A percentile compares a stretch with the other conserved stretches of the same genome.
These are phyloP conservation scores for Heteromurus nitidus DNA, from an alignment of 2,888 invertebrate genomes.

Conservation along the genomic window DNA sequence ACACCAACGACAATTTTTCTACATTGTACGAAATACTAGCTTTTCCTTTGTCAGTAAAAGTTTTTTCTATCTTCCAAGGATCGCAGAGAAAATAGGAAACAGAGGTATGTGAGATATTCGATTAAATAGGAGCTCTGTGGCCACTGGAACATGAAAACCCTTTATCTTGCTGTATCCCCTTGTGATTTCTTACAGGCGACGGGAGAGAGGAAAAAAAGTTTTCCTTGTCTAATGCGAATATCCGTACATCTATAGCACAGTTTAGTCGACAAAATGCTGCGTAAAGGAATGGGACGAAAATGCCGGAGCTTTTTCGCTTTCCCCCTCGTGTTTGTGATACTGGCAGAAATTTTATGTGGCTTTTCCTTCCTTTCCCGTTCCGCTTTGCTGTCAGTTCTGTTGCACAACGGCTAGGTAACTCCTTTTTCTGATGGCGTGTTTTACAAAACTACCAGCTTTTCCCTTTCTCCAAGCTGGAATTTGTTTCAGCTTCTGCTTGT, in stretches of 20 bases:
- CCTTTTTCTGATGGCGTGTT: background rate
- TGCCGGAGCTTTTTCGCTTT: conserved; percentile 20
- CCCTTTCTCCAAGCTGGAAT: background rate
- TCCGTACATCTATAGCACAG: background rate
- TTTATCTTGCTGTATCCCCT: conserved; percentile 41
- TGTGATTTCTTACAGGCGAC: conserved; percentile 41
- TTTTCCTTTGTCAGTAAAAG: conserved; percentile 1
- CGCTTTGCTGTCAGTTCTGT: conserved; percentile 2
- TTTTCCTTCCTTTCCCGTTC: conserved; percentile 25
- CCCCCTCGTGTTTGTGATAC: background rate
- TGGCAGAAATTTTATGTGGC: conserved; percentile 30
- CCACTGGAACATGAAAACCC: conserved; percentile 52
- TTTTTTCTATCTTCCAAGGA: background rate
- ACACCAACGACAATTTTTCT: too few species aligned
- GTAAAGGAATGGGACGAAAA: background rate
- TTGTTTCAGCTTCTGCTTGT: too few species aligned
- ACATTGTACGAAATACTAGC: too few species aligned
- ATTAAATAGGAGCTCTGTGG: conserved; percentile 47
- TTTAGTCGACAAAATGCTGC: background rate
- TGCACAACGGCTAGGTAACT: background rate
- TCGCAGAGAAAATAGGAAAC: conserved; percentile 5
- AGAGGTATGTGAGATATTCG: conserved; percentile 51
- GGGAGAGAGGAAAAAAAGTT: conserved; percentile 32
- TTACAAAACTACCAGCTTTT: background rate
- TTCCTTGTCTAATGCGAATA: conserved; percentile 8